Conservation (phyloP, 2,113 vertebrate species). For the Hippocampus barbouri region DNA sequence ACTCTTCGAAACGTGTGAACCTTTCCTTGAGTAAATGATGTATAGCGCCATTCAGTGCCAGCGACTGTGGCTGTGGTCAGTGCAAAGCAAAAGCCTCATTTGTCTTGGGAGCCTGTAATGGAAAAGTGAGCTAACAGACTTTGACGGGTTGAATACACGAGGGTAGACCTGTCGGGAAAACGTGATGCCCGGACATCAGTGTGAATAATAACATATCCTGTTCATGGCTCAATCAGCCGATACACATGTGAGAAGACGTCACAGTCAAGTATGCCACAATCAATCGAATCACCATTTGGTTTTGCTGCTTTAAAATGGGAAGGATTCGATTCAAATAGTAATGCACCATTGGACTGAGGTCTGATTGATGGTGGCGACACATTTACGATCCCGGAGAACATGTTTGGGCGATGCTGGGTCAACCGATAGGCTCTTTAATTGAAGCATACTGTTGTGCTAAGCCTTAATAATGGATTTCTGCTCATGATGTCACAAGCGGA, state of each 20-base stretch:
- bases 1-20: slow-evolving; percentile 23
- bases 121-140: slow-evolving; percentile 28
- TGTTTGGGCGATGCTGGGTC: background rate
- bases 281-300: background rate
- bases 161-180: slow-evolving; percentile 18
- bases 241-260: slow-evolving; percentile 10
- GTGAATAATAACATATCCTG: slow-evolving; percentile 15
- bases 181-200: slow-evolving; percentile 25
- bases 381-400: background rate
- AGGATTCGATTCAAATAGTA: background rate
- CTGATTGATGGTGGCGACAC: background rate
- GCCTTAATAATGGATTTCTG: background rate
- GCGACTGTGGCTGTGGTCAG: slow-evolving; percentile 40
- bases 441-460: background rate
- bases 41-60: slow-evolving; percentile 28
- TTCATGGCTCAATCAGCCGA: slow-evolving; percentile 25
- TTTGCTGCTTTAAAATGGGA: background rate
- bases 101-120: slow-evolving; percentile 41
- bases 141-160: slow-evolving; percentile 28
- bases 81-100: slow-evolving; percentile 38
- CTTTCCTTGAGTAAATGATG: slow-evolving; percentile 34
- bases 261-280: background rate
- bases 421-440: background rate
- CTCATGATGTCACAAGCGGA: background rate
- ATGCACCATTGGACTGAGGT: background rate